Evolutionary conservation across 2,888 invertebrate genomes (phyloP).

Genomic region (Drosophila niveifrons): DNA sequence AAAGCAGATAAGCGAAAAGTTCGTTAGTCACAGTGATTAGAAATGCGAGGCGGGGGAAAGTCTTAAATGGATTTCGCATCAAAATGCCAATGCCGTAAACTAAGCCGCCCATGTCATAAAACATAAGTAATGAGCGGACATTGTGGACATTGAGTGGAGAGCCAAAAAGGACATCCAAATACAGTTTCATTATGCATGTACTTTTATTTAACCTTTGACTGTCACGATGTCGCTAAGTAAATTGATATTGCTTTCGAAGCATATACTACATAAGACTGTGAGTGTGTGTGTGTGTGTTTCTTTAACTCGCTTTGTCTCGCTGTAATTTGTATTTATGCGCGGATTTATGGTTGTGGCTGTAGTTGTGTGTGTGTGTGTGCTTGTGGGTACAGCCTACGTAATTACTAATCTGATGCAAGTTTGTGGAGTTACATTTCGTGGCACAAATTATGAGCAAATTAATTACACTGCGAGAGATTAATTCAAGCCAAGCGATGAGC

Average conservation of each 20-base stretch:
- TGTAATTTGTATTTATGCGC: slow-evolving; percentile 78
- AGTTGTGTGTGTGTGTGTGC: slow-evolving; percentile 23
- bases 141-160: slow-evolving; percentile 25
- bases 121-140: slow-evolving; percentile 73
- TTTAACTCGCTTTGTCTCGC: slow-evolving; percentile 34
- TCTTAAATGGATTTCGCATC: slow-evolving; percentile 52
- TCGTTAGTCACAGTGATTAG: slow-evolving; percentile 64
- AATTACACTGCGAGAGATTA: slow-evolving; percentile 63
- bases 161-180: slow-evolving; percentile 34
- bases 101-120: slow-evolving; percentile 71
- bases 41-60: slow-evolving; percentile 8
- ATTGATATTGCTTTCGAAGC: slow-evolving; percentile 66
- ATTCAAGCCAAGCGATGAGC: slow-evolving; percentile 23
- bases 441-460: slow-evolving; percentile 69
- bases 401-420: slow-evolving; percentile 74
- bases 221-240: slow-evolving; percentile 53
- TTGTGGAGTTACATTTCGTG: slow-evolving; percentile 33
- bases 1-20: slow-evolving; percentile 35
- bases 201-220: slow-evolving; percentile 78
- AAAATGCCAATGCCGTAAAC: slow-evolving; percentile 53
- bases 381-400: slow-evolving; percentile 56
- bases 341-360: slow-evolving; percentile 63
- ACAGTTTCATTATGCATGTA: slow-evolving; percentile 68
- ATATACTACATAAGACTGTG: background rate
- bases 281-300: slow-evolving; percentile 22